Conservation (phyloP, 1,140 invertebrate species). For the Zaprionus gabonicus region DNA sequence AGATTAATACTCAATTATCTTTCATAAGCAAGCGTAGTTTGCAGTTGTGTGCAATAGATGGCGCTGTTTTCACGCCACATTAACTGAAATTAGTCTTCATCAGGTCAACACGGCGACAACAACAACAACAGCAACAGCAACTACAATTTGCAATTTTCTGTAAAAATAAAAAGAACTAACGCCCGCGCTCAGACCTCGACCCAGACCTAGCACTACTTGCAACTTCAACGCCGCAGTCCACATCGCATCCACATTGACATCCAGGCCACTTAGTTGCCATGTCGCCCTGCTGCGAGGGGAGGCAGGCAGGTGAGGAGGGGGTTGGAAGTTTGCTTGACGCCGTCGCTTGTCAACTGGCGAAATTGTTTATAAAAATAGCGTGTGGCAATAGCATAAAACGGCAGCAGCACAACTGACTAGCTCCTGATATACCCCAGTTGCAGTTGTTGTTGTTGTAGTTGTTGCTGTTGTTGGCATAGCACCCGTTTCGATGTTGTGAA, state of each 20-base stretch:
- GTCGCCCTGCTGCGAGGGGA: conserved; percentile 32
- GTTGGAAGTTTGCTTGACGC: conserved; percentile 33
- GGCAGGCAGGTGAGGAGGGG: not conserved
- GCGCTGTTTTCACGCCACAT: conserved; percentile 67
- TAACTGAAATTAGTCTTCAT: conserved; percentile 80
- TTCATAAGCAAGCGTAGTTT: conserved; percentile 10
- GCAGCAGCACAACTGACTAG: conserved; percentile 21
- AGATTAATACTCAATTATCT: conserved; percentile 33
- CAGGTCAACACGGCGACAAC: conserved; percentile 62
- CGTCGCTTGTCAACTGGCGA: conserved; percentile 77
- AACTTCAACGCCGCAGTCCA: conserved; percentile 26
- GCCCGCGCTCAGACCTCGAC: conserved; percentile 22
- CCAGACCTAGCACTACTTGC: conserved; percentile 32
- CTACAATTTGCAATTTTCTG: conserved; percentile 55
- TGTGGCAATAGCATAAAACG: conserved; percentile 74
- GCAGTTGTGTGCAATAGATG: conserved; percentile 52
- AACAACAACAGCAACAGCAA: conserved; percentile 66
- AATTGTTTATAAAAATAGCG: conserved; percentile 82
- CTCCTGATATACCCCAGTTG: conserved; percentile 29
- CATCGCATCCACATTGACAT: conserved; percentile 42
- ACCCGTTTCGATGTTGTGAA: conserved; percentile 53
- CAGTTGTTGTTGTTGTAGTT: conserved; percentile 31
- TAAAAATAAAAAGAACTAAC: conserved; percentile 46
- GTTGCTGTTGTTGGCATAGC: conserved; percentile 32
- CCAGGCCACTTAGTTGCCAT: conserved; percentile 76